Base-by-base conservation (phyloP, 1,140 invertebrate genomes). In the Anagrus nilaparvatae region DNA sequence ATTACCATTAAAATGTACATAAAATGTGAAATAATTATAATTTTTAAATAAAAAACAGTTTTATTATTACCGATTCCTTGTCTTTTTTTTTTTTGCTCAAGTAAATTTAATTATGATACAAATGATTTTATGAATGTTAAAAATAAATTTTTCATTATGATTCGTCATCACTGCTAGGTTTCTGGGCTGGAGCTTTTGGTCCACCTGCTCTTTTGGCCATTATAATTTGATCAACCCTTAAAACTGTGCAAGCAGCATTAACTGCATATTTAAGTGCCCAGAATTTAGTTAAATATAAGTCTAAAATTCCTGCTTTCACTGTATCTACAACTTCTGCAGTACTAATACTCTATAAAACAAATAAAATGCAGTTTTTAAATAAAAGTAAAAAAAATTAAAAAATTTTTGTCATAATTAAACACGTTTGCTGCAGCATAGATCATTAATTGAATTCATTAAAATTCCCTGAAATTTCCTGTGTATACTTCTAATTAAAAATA, bases 151-250 rank as follows among this genome's bases (percentile, higher is more conserved):
- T 24, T n/a, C n/a, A n/a, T 38, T 53, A 54, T 35, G 44, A 45
- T 40, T 86, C 82, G 54, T 84, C 83, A 61, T 91, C 86, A 47
- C 76, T 77, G 59, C 76, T 75, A 52, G 74, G 74, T 31, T 75
- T 72, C 27, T 72, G 72, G 31, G 72, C 59, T 59, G 77, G 79
- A 1, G 84, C 73, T 70, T 96, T 95, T 1, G 95, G 94, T 35
- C 94, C 94, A 41, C 94, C 94, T 14, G 93, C 92, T 57, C 84
- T 76, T 68, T 97, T 98, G 2, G 95, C 91, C 91, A 97, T 97
- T 43, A 99, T 97, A 45, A 99, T 97, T 69, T 97, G 85, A 71
- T 99, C 94, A n/a, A 99, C 89, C 65, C 87, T 84, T 4, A 99
- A 73, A 53, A 99, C 86, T 1, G 95, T 97, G 38, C 81, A 79